phyloP scores from a whole-genome alignment of 2,797 vertebrate genomes.

The Chaenodraco wilsoni region DNA sequence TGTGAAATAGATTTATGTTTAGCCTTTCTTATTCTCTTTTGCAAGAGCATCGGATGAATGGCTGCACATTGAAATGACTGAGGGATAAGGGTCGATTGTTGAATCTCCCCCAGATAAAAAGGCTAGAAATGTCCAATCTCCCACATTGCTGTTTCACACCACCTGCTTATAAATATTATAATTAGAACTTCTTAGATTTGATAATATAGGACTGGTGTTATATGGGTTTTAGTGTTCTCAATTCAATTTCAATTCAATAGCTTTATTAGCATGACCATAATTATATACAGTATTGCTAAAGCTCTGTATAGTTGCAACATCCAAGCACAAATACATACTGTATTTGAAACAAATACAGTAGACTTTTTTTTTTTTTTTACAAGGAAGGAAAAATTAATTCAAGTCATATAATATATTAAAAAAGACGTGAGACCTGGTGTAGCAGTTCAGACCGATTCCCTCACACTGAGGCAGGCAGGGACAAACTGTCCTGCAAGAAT shows the following conservation, averaged over 20 bases:
- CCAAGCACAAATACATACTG: too few species aligned
- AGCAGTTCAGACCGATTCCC: too few species aligned
- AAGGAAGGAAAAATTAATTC: too few species aligned
- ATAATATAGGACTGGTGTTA: background rate
- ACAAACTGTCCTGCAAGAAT: too few species aligned
- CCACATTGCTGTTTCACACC: background rate
- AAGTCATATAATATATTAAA: too few species aligned
- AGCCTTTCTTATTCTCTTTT: conserved; percentile 46
- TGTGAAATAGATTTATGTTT: conserved; percentile 57
- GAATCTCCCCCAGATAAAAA: background rate
- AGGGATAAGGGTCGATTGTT: background rate
- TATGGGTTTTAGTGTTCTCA: background rate
- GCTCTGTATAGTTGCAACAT: too few species aligned
- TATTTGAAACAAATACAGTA: background rate
- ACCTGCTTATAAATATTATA: background rate
- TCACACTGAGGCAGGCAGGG: too few species aligned
- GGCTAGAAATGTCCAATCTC: background rate
- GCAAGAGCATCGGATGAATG: background rate
- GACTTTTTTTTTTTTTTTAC: too few species aligned
- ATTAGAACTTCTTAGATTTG: background rate
- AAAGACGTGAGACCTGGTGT: too few species aligned
- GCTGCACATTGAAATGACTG: background rate
- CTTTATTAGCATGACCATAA: too few species aligned
- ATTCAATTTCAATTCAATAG: too few species aligned
- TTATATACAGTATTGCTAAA: too few species aligned